Base-by-base conservation (phyloP, 2,113 vertebrate genomes). In the Rhea pennata region DNA sequence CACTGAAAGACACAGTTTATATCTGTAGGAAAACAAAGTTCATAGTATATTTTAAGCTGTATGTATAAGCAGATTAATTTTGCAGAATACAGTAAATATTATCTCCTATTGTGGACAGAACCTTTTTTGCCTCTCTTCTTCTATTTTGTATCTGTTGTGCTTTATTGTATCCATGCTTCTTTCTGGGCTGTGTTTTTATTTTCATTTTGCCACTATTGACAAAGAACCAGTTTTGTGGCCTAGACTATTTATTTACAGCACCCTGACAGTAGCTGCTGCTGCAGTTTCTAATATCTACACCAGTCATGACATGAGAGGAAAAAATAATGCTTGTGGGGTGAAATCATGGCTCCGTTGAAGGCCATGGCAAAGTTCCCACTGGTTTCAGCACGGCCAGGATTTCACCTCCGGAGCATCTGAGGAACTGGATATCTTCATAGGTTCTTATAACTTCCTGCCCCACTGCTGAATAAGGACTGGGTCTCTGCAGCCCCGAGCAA, bases 1-100 rank as follows among this genome's bases (percentile, higher is more conserved):
- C 0, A 0, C 67, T 51, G 50, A 33, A 71, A 66, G n/a, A n/a
- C 1, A 1, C n/a, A 16, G 15, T 24, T 80, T 54, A 4, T 46
- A 76, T 59, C 33, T 4, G 0, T 7, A 87, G 67, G 54, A 39
- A 89, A 79, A 42, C 15, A 58, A 84, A 83, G 36, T 64, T 89
- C 65, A n/a, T 23, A 15, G 42, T 1, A 0, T 61, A 70, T 72
- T 75, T 86, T 88, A 74, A 64, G 59, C 61, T 90, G 51, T 5
- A 0, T 50, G 8, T 88, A 65, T 77, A 88, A 81, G 83, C 69
- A 93, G 88, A 88, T 92, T 84, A 27, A 59, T 96, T 92, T 81
- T 94, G 83, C 72, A 93, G 88, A 84, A 67, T 69, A 59, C 33
- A 44, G 56, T 33, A 59, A 19, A 2, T 64, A 72, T 80, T 70